Conservation (phyloP, 2,888 invertebrate species). For the Malthinus seriepunctatus region DNA sequence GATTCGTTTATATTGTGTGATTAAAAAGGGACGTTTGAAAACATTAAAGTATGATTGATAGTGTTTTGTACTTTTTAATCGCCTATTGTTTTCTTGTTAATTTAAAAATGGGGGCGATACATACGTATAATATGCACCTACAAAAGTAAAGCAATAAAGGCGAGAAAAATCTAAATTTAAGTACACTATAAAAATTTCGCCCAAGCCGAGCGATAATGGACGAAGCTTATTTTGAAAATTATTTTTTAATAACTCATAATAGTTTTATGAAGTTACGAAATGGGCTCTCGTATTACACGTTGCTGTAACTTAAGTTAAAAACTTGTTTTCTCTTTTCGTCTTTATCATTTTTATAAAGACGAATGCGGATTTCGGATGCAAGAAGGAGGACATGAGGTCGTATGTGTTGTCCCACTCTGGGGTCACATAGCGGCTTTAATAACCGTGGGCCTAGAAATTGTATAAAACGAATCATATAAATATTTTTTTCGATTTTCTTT, state of each 20-base stretch:
- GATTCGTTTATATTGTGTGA: too few species aligned
- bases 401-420: constrained; percentile 31
- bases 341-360: constrained; percentile 6
- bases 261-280: constrained; percentile 22
- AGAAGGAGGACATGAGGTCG: constrained; percentile 27
- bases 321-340: constrained; percentile 7
- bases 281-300: constrained; percentile 9
- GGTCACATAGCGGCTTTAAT: constrained; percentile 34
- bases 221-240: constrained; percentile 15
- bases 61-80: neutral
- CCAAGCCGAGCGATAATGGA: constrained; percentile 13
- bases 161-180: neutral
- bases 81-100: neutral
- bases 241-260: constrained; percentile 25
- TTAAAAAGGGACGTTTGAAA: too few species aligned
- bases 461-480: constrained; percentile 11
- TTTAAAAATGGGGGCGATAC: neutral
- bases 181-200: neutral
- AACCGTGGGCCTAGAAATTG: constrained; percentile 29
- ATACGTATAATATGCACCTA: too few species aligned
- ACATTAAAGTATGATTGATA: neutral
- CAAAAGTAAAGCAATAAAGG: too few species aligned
- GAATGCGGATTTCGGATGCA: constrained; percentile 25
- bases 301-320: constrained; percentile 6
- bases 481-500: too few species aligned